phyloP scores from a whole-genome alignment of 2,888 invertebrate genomes.

The Torymus tubicola region DNA sequence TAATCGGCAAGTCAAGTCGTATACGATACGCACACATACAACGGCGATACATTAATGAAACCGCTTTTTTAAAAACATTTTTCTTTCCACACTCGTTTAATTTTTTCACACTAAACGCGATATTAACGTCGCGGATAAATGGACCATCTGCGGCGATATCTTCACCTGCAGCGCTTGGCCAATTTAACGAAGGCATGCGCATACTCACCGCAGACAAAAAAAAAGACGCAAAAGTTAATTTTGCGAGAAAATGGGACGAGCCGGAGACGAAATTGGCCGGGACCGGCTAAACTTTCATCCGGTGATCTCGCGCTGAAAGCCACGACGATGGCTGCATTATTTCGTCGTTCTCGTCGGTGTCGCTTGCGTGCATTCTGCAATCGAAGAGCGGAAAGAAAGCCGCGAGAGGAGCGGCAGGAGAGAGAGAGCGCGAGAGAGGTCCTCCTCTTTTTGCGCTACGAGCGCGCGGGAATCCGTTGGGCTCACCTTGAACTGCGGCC shows the following conservation, averaged over 20 bases:
- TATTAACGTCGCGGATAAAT: no score
- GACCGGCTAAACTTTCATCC: conserved; percentile 6
- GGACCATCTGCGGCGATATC: no score
- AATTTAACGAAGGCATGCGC: no score
- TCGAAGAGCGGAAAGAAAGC: conserved; percentile 25
- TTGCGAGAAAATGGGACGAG: not conserved
- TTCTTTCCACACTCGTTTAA: no score
- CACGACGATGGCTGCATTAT: no score
- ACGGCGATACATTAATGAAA: no score
- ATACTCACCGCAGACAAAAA: not conserved
- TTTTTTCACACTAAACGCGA: no score
- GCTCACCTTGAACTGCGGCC: conserved; percentile 44
- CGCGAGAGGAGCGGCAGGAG: not conserved
- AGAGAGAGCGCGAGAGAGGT: conserved; percentile 6
- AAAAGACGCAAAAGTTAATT: not conserved
- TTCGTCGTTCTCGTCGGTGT: not conserved
- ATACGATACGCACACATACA: no score
- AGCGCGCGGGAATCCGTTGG: conserved; percentile 41
- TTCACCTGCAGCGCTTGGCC: no score
- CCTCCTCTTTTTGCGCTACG: conserved; percentile 12
- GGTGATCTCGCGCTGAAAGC: conserved; percentile 5
- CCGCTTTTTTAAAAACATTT: no score
- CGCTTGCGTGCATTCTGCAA: conserved; percentile 28
- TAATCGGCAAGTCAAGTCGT: no score
- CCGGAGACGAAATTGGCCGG: not conserved